Evolutionary conservation across 2,797 vertebrate genomes (phyloP), one percentile per base, ranked within the genome.

Genomic region (Pitangus sulphuratus): DNA sequence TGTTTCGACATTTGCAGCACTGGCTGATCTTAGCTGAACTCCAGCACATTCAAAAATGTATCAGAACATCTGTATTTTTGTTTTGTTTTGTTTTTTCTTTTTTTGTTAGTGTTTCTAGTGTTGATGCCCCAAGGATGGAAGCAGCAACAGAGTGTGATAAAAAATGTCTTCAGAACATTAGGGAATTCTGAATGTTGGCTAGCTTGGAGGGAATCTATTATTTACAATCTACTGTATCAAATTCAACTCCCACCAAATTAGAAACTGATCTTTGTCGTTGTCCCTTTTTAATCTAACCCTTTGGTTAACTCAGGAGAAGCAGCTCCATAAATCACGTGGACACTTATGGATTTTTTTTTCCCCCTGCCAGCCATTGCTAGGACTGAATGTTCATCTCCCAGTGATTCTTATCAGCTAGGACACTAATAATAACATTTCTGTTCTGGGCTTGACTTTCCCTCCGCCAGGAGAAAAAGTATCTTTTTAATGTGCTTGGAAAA

Each of bases 201-300:
- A 61, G 58, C 86, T 96, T 9, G 1, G 76, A 96, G 80, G 71
- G 45, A 93, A 96, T 95, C 95, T 97, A 82, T 97, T 97, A 97
- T 96, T 97, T 97, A 96, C 91, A 93, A 88, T 93, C 84, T 86
- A 93, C 95, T 97, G 80, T 95, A 95, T 95, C 93, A 94, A 97
- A 95, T 95, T 92, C 87, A 87, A 51, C 84, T 96, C 74, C 75
- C 68, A 93, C 91, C 77, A 78, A 95, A 96, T 96, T 95, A 96
- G 94, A 92, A 95, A 89, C 93, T 93, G 84, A 83, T 93, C 88
- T 94, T 96, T 92, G 81, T 93, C 69, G 1, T 89, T 95, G 94
- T 93, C 80, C 80, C 70, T 92, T 97, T 96, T 94, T 96, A 96
- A 95, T 95, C 93, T 95, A 94, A 89, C 83, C 83, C 90, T 72